These are phyloP conservation scores for Chondrosia reniformis DNA, from an alignment of 37 sponge, comb jelly and placozoan genomes.

Conservation along the genomic window DNA sequence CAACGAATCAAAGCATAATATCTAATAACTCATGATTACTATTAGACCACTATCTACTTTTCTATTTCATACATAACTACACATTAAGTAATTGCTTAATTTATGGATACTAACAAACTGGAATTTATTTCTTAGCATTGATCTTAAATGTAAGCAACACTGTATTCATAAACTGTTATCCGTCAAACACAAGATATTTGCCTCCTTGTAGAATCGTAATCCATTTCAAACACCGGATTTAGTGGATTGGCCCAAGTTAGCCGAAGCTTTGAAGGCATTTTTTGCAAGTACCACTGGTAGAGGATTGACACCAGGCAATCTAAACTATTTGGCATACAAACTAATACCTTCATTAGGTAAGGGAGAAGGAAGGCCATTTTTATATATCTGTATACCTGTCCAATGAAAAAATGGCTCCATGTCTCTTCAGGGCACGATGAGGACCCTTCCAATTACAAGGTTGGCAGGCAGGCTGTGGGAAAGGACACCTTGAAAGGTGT, in stretches of 20 bases:
- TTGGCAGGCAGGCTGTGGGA: conserved; percentile 37
- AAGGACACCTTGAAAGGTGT: conserved; percentile 63
- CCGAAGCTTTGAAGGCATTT: conserved; percentile 69
- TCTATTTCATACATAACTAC: too few relatives aligned
- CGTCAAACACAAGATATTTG: too few relatives aligned
- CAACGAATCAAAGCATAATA: too few relatives aligned
- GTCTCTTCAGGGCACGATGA: conserved; percentile 39
- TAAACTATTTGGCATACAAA: conserved; percentile 76
- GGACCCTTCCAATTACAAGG: conserved; percentile 24
- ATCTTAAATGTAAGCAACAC: too few relatives aligned
- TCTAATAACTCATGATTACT: too few relatives aligned
- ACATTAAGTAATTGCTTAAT: too few relatives aligned
- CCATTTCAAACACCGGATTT: conserved; percentile 22
- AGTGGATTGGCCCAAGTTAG: conserved; percentile 65
- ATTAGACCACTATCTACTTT: too few relatives aligned
- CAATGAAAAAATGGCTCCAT: background rate
- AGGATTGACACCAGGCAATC: conserved; percentile 67
- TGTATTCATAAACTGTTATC: too few relatives aligned
- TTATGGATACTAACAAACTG: too few relatives aligned
- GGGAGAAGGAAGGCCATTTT: background rate
- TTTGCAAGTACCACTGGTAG: conserved; percentile 72
- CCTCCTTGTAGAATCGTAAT: conserved; percentile 6
- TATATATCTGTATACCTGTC: too few relatives aligned
- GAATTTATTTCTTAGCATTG: too few relatives aligned
- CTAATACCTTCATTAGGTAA: conserved; percentile 47